Evolutionary conservation across 2,888 invertebrate species (phyloP).

Genomic region (Polietes domitor): DNA sequence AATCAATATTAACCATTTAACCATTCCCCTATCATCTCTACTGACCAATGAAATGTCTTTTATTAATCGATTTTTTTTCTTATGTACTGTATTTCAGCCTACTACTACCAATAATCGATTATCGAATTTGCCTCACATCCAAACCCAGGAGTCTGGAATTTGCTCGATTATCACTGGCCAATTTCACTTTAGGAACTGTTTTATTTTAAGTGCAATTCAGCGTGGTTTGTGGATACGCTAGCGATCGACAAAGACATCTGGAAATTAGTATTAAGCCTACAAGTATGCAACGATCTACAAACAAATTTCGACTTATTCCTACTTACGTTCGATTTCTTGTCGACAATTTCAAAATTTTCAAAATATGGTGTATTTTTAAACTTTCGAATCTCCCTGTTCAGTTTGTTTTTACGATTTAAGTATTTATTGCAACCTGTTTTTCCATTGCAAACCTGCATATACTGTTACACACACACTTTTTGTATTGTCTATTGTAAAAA

Average conservation of each 20-base stretch:
- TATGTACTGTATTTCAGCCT: constrained; percentile 48
- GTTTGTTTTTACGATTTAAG: constrained; percentile 24
- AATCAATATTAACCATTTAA: neutral
- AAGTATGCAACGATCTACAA: constrained; percentile 63
- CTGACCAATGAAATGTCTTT: no score
- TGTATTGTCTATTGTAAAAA: constrained; percentile 24
- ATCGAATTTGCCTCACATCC: constrained; percentile 20
- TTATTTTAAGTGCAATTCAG: constrained; percentile 15
- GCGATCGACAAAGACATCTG: neutral
- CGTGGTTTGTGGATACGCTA: constrained; percentile 47
- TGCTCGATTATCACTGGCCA: neutral
- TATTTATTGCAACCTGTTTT: constrained; percentile 33
- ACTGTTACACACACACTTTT: neutral
- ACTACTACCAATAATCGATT: constrained; percentile 53
- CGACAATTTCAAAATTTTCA: neutral
- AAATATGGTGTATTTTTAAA: constrained; percentile 1
- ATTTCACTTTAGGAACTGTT: constrained; percentile 24
- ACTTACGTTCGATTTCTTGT: neutral
- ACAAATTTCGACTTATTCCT: neutral
- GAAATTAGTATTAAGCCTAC: constrained; percentile 57
- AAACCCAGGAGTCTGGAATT: constrained; percentile 22
- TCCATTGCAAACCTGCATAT: constrained; percentile 15
- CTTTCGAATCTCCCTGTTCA: constrained; percentile 1
- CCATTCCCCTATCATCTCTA: no score
- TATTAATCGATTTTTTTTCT: neutral